Evolutionary conservation across 2,888 invertebrate species (phyloP).

Genomic region (Branchellion lobata): DNA sequence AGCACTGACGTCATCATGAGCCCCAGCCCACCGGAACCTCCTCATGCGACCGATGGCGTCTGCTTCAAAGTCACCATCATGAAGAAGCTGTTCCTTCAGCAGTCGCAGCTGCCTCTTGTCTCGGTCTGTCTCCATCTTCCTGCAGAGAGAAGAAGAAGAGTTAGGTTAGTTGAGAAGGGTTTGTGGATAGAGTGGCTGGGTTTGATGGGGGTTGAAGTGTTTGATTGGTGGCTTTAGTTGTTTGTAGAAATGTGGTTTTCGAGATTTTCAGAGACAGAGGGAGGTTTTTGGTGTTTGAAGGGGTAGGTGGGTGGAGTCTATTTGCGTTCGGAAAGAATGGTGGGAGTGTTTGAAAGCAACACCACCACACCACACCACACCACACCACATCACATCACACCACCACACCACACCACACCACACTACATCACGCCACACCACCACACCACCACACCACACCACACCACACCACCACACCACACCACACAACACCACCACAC

Average conservation of each 20-base stretch:
- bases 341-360: too few relatives aligned
- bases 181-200: background rate
- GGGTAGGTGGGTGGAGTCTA: background rate
- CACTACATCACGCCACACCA: too few relatives aligned
- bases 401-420: conserved; percentile 59
- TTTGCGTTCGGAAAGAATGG: too few relatives aligned
- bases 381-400: too few relatives aligned
- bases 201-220: background rate
- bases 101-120: conserved; percentile 81
- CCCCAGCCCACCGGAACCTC: conserved; percentile 77
- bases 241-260: too few relatives aligned
- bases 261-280: too few relatives aligned
- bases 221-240: background rate
- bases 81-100: conserved; percentile 81
- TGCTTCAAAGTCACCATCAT: conserved; percentile 81
- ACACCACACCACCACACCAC: conserved; percentile 59
- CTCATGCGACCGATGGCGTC: conserved; percentile 76
- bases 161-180: too few relatives aligned
- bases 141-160: conserved; percentile 47
- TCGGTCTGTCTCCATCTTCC: conserved; percentile 78
- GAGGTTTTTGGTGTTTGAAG: background rate
- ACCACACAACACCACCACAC: conserved; percentile 63
- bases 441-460: background rate
- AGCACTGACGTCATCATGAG: background rate
- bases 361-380: background rate